Conservation (phyloP, 64 coral and sea anemone genomes). For the Trachythela sp. region DNA sequence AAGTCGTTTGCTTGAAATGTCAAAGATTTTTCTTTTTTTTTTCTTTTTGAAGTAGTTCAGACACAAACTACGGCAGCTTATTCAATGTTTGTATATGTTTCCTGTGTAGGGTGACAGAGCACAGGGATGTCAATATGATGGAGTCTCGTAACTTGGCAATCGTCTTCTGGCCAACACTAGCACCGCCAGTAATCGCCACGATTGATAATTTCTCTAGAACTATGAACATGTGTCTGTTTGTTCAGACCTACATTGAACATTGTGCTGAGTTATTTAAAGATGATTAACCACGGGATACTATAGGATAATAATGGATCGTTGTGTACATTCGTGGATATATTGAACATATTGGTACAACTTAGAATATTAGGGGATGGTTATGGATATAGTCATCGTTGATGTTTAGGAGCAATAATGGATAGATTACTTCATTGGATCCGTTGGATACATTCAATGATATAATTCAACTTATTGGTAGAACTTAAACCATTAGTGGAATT, state of each 20-base stretch:
- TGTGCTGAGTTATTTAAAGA: neutral
- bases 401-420: no score
- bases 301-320: neutral
- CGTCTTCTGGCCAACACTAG: slow-evolving; percentile 6
- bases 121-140: neutral
- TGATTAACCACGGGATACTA: neutral
- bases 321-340: neutral
- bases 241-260: slow-evolving; percentile 20
- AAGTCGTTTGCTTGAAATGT: no score
- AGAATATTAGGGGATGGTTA: neutral
- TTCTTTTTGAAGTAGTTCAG: no score
- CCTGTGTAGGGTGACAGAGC: neutral
- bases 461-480: no score
- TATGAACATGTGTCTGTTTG: slow-evolving; percentile 20
- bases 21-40: no score
- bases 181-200: neutral
- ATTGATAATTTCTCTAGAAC: neutral
- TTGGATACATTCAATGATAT: no score
- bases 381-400: neutral
- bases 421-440: no score
- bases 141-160: slow-evolving; percentile 9
- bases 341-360: neutral
- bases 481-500: no score
- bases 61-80: no score
- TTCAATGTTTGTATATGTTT: neutral